Base-by-base conservation (phyloP, 2,797 vertebrate species). In the Pogoniulus pusillus region DNA sequence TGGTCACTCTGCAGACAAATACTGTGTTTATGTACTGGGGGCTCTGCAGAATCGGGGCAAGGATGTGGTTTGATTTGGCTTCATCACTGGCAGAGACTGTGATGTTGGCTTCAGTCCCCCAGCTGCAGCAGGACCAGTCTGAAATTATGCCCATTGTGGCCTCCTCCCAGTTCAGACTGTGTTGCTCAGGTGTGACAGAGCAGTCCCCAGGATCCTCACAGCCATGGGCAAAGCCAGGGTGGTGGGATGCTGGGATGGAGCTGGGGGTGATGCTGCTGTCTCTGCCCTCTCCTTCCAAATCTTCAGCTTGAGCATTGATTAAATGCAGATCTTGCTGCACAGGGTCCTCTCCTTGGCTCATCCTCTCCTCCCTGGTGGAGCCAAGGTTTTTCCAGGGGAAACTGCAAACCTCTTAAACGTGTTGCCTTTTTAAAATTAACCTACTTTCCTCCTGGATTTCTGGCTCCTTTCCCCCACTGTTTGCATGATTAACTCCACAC, bases 381-480 rank as follows among this genome's bases (percentile, higher is more conserved):
- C 62, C 63, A 62, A 84, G 54, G 58, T 77, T 83, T 92, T 94
- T 94, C 90, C 87, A 87, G 88, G 68, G 73, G 90, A 93, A 94
- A 55, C 70, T 10, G 3, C 79, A 93, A 59, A 43, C 66, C 76
- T 94, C 91, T 94, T 89, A 78, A 90, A 85, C 53, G 30, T 83
- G 85, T 89, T 95, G 89, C 76, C 82, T 96, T 82, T 93, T 93
- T 66, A 94, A 96, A 95, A 95, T 95, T 93, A 96, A 93, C 95
- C 93, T 95, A 93, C 77, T 95, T 97, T 91, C 90, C 27, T 0
- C 62, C 89, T 92, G 86, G 89, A 81, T 94, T 96, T 94, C 84
- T 93, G 93, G 64, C 93, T 96, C 60, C 66, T 89, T 94, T 91
- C 80, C 88, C 90, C 84, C 73, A 78, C 78, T 94, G 91, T 93